Percentiles rank a stretch among this genome's conserved stretches.
phyloP scores from a whole-genome alignment of 1,140 invertebrate species.

The Coelopa frigida region DNA sequence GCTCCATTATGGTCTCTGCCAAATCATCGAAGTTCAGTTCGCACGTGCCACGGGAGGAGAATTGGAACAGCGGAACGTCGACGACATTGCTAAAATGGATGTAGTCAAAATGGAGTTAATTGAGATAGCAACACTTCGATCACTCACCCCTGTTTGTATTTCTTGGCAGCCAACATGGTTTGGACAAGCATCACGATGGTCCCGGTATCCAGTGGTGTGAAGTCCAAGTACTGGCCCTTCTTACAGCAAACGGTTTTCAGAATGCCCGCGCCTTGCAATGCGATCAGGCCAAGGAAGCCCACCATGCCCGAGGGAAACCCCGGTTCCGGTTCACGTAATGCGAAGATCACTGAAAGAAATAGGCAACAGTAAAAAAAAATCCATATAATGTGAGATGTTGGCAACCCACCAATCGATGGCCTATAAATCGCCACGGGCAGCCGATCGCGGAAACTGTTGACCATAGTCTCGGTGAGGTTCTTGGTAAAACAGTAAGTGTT shows the following conservation, averaged over 20 bases:
- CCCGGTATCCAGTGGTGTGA: slow-evolving; percentile 30
- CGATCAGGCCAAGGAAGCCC: slow-evolving; percentile 32
- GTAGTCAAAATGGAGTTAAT: no score
- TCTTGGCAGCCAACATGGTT: slow-evolving; percentile 9
- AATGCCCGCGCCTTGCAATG: slow-evolving; percentile 25
- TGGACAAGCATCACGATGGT: slow-evolving; percentile 20
- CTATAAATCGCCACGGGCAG: slow-evolving; percentile 78
- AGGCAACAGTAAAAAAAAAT: no score
- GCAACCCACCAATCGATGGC: slow-evolving; percentile 75
- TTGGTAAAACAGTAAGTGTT: slow-evolving; percentile 86
- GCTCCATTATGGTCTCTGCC: no score
- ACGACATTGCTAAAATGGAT: no score
- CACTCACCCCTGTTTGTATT: neutral
- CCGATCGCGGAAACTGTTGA: slow-evolving; percentile 58
- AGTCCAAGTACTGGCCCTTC: slow-evolving; percentile 17
- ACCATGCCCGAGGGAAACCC: slow-evolving; percentile 26
- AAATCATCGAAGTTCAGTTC: no score
- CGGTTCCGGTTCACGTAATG: slow-evolving; percentile 24
- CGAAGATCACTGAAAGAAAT: slow-evolving; percentile 23
- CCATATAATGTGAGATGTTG: no score
- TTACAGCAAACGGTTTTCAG: slow-evolving; percentile 29
- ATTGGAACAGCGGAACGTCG: no score
- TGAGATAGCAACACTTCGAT: no score
- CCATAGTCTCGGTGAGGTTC: slow-evolving; percentile 67
- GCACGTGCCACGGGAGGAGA: no score